Percentiles rank a stretch among this genome's conserved stretches.
Evolutionary conservation across 1,140 invertebrate species (phyloP).

Genomic region (Tachypleus tridentatus): DNA sequence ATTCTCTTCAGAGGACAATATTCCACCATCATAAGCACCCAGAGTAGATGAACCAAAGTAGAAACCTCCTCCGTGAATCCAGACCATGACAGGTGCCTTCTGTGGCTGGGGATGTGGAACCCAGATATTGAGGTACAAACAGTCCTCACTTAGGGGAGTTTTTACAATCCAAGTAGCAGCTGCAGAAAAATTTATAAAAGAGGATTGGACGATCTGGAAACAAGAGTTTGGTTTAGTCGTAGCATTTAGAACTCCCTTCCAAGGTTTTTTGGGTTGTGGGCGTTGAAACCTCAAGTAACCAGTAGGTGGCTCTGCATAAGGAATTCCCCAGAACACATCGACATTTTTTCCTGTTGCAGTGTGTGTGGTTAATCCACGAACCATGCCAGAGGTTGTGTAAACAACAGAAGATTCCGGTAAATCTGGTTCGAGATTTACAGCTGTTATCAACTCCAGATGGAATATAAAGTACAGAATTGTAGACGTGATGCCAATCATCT

Average conservation of each 20-base stretch:
- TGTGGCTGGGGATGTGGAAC: constrained; percentile 49
- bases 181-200: neutral
- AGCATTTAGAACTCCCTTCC: constrained; percentile 55
- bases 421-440: too few species aligned
- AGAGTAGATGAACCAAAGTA: constrained; percentile 28
- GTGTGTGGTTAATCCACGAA: too few species aligned
- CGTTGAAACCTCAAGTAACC: constrained; percentile 77
- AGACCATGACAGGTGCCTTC: constrained; percentile 51
- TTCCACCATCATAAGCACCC: constrained; percentile 45
- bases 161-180: too few species aligned
- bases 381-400: too few species aligned
- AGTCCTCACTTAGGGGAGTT: constrained; percentile 66
- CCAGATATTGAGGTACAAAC: constrained; percentile 85
- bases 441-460: too few species aligned
- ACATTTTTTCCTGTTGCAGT: too few species aligned
- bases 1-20: constrained; percentile 79
- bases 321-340: constrained; percentile 46
- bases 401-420: too few species aligned
- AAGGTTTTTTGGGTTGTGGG: constrained; percentile 68
- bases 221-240: constrained; percentile 12
- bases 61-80: constrained; percentile 62
- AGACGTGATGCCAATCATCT: too few species aligned
- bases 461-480: too few species aligned
- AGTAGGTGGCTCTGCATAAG: constrained; percentile 81
- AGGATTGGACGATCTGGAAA: constrained; percentile 5